Conservation (phyloP, 2,113 vertebrate species). For the Spea multiplicata region DNA sequence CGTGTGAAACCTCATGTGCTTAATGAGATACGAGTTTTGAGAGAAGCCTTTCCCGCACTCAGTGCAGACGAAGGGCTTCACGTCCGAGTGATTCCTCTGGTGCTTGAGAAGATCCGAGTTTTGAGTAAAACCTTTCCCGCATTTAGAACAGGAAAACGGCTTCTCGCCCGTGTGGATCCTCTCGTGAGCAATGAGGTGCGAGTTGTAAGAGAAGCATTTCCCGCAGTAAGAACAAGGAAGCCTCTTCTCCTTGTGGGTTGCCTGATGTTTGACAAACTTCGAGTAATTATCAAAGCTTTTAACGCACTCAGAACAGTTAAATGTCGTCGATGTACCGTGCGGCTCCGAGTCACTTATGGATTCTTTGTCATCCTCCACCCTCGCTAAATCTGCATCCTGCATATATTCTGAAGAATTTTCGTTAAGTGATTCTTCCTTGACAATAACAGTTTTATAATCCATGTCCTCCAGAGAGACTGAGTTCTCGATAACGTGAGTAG, state of each 20-base stretch:
- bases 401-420: no score
- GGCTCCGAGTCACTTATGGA: no score
- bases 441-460: background rate
- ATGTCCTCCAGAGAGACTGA: background rate
- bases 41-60: slow-evolving; percentile 24
- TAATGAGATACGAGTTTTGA: slow-evolving; percentile 39
- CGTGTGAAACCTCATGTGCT: slow-evolving; percentile 35
- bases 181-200: slow-evolving; percentile 52
- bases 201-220: slow-evolving; percentile 43
- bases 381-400: no score
- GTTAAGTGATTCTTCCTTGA: background rate
- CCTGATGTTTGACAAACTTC: background rate
- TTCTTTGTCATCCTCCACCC: no score
- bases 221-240: slow-evolving; percentile 12
- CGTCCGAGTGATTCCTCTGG: slow-evolving; percentile 3
- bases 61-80: slow-evolving; percentile 18
- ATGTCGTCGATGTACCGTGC: no score
- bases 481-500: background rate
- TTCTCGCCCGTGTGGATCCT: slow-evolving; percentile 26
- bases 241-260: background rate
- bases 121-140: slow-evolving; percentile 37
- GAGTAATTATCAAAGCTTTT: background rate
- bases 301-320: background rate
- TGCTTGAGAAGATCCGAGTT: slow-evolving; percentile 28
- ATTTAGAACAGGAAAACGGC: background rate